Conservation (phyloP, 2,113 vertebrate species). For the Hippolais icterina region DNA sequence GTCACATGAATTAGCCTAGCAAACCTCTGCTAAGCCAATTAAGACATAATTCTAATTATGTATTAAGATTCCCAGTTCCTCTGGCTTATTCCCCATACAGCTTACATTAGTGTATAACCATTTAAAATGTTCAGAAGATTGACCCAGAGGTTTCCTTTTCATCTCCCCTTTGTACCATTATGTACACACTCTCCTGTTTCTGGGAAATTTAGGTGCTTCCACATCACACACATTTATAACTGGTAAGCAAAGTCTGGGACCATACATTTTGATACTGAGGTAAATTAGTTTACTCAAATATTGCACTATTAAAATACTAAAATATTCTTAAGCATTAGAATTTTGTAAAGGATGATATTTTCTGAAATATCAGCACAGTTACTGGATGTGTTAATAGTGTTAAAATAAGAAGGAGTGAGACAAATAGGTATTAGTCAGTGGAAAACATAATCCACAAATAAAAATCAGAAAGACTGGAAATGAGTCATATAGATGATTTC, state of each 20-base stretch:
- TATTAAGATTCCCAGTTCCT: conserved; percentile 30
- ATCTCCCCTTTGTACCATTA: neutral
- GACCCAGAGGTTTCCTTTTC: neutral
- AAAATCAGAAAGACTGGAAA: conserved; percentile 44
- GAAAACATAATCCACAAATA: conserved; percentile 47
- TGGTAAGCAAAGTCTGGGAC: neutral
- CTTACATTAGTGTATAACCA: neutral
- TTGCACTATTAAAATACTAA: neutral
- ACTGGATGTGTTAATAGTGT: conserved; percentile 42
- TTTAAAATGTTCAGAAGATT: neutral
- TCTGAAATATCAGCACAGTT: conserved; percentile 30
- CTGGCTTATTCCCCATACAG: neutral
- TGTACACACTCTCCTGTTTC: neutral
- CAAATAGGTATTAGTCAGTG: conserved; percentile 51
- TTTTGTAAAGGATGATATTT: conserved; percentile 1
- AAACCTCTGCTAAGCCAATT: conserved; percentile 40
- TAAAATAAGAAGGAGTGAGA: conserved; percentile 41
- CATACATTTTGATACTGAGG: neutral
- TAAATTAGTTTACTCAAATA: neutral
- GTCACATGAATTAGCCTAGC: neutral
- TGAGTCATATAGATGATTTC: conserved; percentile 55
- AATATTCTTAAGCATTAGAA: neutral
- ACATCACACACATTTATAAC: neutral
- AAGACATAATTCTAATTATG: conserved; percentile 54
- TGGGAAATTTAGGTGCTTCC: neutral